These are phyloP conservation scores for Cotesia congregata DNA, from an alignment of 2,888 invertebrate genomes.

Conservation along the genomic window DNA sequence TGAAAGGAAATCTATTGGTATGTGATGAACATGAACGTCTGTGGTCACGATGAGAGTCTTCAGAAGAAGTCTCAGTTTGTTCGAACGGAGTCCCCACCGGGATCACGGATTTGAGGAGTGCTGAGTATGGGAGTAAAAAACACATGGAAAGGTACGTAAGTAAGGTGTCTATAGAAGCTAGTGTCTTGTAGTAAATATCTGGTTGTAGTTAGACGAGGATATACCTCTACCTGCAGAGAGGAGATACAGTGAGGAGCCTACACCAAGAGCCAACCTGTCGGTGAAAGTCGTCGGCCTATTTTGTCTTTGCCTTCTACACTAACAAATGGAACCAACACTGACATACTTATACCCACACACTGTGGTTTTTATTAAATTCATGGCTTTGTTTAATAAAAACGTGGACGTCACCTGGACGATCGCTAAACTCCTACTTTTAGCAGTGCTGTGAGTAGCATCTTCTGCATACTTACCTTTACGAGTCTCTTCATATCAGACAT, in stretches of 20 bases:
- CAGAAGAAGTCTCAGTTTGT: too few species aligned
- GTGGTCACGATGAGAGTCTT: too few species aligned
- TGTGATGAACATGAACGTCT: too few species aligned
- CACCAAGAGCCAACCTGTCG: conserved; percentile 50
- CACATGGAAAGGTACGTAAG: not conserved
- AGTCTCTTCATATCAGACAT: not conserved
- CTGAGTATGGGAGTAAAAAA: not conserved
- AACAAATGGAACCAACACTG: not conserved
- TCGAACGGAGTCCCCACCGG: too few species aligned
- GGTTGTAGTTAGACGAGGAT: conserved; percentile 12
- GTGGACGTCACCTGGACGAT: conserved; percentile 1
- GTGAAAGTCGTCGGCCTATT: conserved; percentile 69
- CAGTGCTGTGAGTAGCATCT: not conserved
- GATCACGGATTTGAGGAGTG: not conserved
- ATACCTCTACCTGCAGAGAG: not conserved
- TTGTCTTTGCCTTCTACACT: conserved; percentile 59
- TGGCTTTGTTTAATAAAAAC: not conserved
- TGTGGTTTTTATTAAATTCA: not conserved
- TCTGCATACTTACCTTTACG: not conserved
- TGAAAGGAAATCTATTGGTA: too few species aligned
- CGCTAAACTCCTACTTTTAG: not conserved
- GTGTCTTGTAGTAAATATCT: not conserved
- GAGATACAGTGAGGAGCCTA: conserved; percentile 38
- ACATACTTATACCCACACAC: conserved; percentile 1
- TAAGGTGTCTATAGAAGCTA: too few species aligned